Percentiles rank a stretch among this genome's conserved stretches.
Conservation (phyloP, 1,140 invertebrate genomes). For the Atta texana region DNA sequence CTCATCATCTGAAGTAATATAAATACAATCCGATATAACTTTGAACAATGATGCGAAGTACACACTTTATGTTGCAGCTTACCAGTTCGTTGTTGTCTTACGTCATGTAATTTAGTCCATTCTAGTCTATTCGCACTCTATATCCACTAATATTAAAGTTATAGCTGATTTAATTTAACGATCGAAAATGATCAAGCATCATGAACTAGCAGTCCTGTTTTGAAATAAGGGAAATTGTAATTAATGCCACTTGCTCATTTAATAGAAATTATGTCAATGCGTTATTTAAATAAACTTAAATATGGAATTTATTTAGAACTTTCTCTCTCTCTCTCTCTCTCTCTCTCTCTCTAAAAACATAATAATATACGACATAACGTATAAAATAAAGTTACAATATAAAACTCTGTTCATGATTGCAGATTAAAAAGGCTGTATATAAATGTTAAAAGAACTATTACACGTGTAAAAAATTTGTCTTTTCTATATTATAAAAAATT, state of each 20-base stretch:
- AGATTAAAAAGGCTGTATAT: too few species aligned
- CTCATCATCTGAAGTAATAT: neutral
- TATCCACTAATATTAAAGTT: neutral
- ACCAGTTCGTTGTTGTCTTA: constrained; percentile 29
- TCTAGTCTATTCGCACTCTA: neutral
- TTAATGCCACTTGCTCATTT: neutral
- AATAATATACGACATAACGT: too few species aligned
- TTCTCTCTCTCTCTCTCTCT: too few species aligned
- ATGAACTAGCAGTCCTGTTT: neutral
- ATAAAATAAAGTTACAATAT: too few species aligned
- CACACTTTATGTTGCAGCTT: constrained; percentile 35
- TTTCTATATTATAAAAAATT: too few species aligned
- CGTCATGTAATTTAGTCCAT: constrained; percentile 44
- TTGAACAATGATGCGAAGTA: constrained; percentile 7
- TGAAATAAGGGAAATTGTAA: neutral
- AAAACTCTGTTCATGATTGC: too few species aligned
- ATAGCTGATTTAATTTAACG: constrained; percentile 26
- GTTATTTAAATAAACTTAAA: neutral
- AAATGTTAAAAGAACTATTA: too few species aligned
- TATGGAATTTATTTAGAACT: neutral
- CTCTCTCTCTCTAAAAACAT: too few species aligned
- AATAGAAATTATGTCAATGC: neutral
- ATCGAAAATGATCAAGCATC: neutral
- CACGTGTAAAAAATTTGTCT: too few species aligned
- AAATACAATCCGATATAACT: constrained; percentile 42